Evolutionary conservation across 1,140 invertebrate genomes (phyloP).

Genomic region (Catajapyx aquilonaris): DNA sequence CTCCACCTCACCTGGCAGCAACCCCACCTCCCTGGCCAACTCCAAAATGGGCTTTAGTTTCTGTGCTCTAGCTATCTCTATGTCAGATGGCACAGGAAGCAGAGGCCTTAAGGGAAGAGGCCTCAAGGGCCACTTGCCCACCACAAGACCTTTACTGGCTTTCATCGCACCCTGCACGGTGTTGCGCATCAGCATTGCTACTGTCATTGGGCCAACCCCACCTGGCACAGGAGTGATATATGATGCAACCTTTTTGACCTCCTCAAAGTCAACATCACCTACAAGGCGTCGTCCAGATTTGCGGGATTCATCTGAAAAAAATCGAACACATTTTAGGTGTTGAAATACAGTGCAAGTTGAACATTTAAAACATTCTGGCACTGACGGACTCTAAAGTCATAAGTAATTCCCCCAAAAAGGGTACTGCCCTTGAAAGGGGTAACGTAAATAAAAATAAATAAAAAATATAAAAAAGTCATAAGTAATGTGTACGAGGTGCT

Average conservation of each 20-base stretch:
- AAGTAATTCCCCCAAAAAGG: too few species aligned
- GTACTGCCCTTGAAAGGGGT: too few species aligned
- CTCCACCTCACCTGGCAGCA: constrained; percentile 59
- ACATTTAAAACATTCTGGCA: too few species aligned
- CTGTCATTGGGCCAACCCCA: constrained; percentile 96
- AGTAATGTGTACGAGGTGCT: too few species aligned
- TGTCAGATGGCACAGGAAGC: constrained; percentile 63
- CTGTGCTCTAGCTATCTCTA: constrained; percentile 69
- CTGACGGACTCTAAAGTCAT: too few species aligned
- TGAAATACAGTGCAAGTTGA: too few species aligned
- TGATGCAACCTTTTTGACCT: constrained; percentile 54
- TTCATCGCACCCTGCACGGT: constrained; percentile 64
- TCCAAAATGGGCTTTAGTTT: constrained; percentile 60
- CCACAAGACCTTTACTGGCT: constrained; percentile 29
- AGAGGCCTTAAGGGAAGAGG: constrained; percentile 32
- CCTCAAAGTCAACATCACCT: constrained; percentile 82
- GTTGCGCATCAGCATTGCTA: constrained; percentile 94
- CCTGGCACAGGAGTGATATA: constrained; percentile 94
- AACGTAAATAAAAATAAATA: too few species aligned
- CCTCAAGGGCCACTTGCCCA: constrained; percentile 37
- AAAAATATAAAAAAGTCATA: too few species aligned
- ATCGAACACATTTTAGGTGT: too few species aligned
- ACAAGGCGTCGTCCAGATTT: constrained; percentile 65
- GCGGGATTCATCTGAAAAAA: constrained; percentile 50
- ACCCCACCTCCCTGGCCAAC: constrained; percentile 66